These are phyloP conservation scores for Phalacrocorax pelagicus DNA, from an alignment of 2,113 vertebrate species.

Conservation along the genomic window DNA sequence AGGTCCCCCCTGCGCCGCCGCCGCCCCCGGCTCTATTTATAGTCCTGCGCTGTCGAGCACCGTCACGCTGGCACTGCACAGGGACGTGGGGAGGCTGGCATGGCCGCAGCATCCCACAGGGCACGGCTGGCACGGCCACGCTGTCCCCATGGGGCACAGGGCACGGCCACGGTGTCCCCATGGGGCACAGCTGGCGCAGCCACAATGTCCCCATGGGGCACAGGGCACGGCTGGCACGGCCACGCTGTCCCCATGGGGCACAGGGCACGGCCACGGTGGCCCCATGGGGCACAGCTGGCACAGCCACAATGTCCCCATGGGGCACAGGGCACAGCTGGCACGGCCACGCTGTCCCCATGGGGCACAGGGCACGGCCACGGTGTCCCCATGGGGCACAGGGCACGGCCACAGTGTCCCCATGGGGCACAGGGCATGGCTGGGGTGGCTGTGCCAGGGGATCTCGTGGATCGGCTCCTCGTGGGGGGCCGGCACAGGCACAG, in stretches of 20 bases:
- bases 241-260: too few species aligned
- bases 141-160: background rate
- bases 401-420: background rate
- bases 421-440: too few species aligned
- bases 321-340: background rate
- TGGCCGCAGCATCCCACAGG: background rate
- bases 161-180: too few species aligned
- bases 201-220: accelerated
- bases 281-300: too few species aligned
- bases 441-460: background rate
- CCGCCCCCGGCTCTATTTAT: slow-evolving; percentile 52
- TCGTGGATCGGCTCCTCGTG: accelerated
- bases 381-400: too few species aligned
- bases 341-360: accelerated
- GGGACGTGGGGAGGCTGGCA: background rate
- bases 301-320: too few species aligned
- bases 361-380: accelerated
- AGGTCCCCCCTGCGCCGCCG: slow-evolving; percentile 31
- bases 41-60: background rate
- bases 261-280: too few species aligned
- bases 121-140: too few species aligned
- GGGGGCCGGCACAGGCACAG: background rate
- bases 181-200: background rate
- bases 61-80: background rate
- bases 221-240: background rate